Percentiles rank a stretch among this genome's conserved stretches.
phyloP scores from a whole-genome alignment of 2,113 vertebrate genomes.

The Gambusia holbrooki region DNA sequence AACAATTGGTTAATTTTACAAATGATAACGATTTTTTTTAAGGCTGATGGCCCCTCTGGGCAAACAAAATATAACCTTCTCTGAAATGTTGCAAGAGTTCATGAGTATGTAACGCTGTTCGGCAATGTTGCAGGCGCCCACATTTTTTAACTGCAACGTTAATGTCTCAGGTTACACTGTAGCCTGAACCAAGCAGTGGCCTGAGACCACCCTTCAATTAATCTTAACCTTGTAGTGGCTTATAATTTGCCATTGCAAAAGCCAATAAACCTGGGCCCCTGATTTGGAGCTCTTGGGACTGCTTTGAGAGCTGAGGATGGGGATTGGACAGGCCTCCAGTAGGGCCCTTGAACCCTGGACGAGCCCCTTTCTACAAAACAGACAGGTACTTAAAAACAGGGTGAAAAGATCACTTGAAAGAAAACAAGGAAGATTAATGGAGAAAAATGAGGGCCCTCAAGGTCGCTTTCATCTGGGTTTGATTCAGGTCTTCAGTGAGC shows the following conservation, averaged over 20 bases:
- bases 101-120: slow-evolving; percentile 70
- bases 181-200: slow-evolving; percentile 68
- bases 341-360: slow-evolving; percentile 79
- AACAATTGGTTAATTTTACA: slow-evolving; percentile 86
- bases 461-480: slow-evolving; percentile 84
- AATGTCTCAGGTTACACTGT: slow-evolving; percentile 79
- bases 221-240: slow-evolving; percentile 84
- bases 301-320: slow-evolving; percentile 55
- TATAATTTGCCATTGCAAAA: slow-evolving; percentile 86
- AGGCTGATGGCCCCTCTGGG: slow-evolving; percentile 65
- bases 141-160: slow-evolving; percentile 73
- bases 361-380: slow-evolving; percentile 73
- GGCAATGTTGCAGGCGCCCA: slow-evolving; percentile 69
- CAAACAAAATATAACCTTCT: slow-evolving; percentile 70
- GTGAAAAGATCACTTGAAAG: slow-evolving; percentile 85
- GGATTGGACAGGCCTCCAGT: slow-evolving; percentile 66
- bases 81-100: slow-evolving; percentile 73
- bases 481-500: slow-evolving; percentile 81
- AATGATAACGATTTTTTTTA: slow-evolving; percentile 83
- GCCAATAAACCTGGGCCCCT: slow-evolving; percentile 79
- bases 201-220: slow-evolving; percentile 82
- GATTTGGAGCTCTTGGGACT: slow-evolving; percentile 75
- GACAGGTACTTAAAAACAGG: slow-evolving; percentile 86
- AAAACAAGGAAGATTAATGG: slow-evolving; percentile 88
- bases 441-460: slow-evolving; percentile 78